These are phyloP conservation scores for Sigmodon hispidus DNA, from an alignment of 2,113 vertebrate species.

Conservation along the genomic window DNA sequence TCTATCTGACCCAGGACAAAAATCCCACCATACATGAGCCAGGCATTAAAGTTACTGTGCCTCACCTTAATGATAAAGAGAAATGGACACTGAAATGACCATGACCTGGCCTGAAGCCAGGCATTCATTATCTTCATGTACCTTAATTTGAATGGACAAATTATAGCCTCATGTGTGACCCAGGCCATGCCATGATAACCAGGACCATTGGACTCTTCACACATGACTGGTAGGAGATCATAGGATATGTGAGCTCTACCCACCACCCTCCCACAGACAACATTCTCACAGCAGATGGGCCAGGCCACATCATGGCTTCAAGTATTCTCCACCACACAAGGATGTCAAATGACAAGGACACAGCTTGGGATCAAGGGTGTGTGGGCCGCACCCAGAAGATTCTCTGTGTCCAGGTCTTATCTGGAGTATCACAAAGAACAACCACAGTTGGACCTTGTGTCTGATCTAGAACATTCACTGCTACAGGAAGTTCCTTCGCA, in stretches of 20 bases:
- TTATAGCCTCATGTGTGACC: background rate
- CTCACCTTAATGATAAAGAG: background rate
- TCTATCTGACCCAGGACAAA: background rate
- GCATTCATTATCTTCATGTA: background rate
- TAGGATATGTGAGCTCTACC: background rate
- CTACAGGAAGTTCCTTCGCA: background rate
- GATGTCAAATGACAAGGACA: background rate
- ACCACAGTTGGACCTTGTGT: background rate
- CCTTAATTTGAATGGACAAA: background rate
- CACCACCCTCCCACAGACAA: background rate
- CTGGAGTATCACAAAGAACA: no score
- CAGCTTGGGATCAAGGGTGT: background rate
- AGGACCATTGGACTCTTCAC: background rate
- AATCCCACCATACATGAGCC: background rate
- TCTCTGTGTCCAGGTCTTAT: background rate
- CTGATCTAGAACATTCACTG: background rate
- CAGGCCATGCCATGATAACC: background rate
- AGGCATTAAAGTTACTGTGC: background rate
- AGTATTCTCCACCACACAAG: background rate
- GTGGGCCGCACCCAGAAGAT: background rate
- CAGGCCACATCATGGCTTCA: background rate
- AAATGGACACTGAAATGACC: background rate
- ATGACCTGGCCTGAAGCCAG: background rate
- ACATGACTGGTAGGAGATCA: background rate
- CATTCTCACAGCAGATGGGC: no score